Base-by-base conservation (phyloP, 2,113 vertebrate genomes). In the Nycticebus coucang region DNA sequence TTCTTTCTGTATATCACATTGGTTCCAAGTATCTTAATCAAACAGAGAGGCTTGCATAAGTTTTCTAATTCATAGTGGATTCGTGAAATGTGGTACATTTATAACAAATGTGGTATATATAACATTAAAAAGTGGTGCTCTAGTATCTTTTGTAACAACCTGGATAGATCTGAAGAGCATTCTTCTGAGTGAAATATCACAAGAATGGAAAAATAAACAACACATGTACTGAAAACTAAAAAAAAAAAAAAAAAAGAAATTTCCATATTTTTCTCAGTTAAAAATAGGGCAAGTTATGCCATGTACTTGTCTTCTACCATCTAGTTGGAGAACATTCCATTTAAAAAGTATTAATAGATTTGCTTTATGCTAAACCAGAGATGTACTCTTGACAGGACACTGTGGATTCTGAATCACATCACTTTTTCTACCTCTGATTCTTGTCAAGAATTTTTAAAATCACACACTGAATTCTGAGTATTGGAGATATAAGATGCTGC, bases 361-460 rank as follows among this genome's bases (percentile, higher is more conserved):
- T 71, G 4, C 7, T 77, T 0, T 83, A 57, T 68, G 22, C 10
- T 89, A 33, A 1, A 6, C 17, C 50, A 82, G 24, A 57, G 15
- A 78, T 50, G 0, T 12, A 64, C 19, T 17, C 22, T 22, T 33
- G 18, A 7, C 19, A 82, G 72, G 15, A 62, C 64, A 60, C n/a
- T 28, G 28, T 45, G 75, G 19, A 24, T 84, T 79, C 21, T 2
- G 30, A 15, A 26, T 64, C 55, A 0, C 8, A 55, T 55, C 1
- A n/a, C 12, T 66, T 77, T 72, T 33, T 55, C 37, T 79, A 57
- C 13, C 3, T 57, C 26, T 69, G 59, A 53, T 22, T 50, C 2
- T 75, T 95, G 69, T 85, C 26, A 86, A 94, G 33, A 28, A 81
- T 11, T 72, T 86, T 93, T 94, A 50, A 77, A 86, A 79, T 72